phyloP scores from a whole-genome alignment of 2,888 invertebrate species.

The Drosophila monieri region DNA sequence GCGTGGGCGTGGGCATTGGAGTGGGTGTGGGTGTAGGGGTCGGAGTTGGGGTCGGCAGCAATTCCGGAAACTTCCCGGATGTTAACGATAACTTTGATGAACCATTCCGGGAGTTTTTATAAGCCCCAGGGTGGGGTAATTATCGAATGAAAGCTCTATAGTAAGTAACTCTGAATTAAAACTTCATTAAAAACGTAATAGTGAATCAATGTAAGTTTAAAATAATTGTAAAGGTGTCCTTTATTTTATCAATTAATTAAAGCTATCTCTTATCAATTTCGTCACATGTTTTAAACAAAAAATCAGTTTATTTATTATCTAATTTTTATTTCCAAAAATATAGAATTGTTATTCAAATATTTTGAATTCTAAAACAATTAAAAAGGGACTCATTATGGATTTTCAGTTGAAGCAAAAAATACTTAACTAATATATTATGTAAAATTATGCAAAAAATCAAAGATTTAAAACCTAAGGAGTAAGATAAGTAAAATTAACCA shows the following conservation, averaged over 20 bases:
- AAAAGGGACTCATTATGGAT: neutral
- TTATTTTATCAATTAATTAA: no score
- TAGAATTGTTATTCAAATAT: no score
- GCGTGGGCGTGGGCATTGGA: conserved; percentile 47
- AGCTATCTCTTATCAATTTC: no score
- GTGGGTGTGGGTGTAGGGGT: conserved; percentile 32
- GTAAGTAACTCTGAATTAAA: neutral
- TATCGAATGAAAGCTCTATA: neutral
- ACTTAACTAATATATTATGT: neutral
- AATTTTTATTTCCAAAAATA: neutral
- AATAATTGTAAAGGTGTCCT: neutral
- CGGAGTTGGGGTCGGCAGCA: conserved; percentile 24
- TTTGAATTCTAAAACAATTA: no score
- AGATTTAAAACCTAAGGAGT: neutral
- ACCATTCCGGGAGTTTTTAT: conserved; percentile 83
- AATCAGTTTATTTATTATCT: neutral
- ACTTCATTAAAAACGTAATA: neutral
- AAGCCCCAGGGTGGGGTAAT: conserved; percentile 46
- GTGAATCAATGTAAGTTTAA: neutral
- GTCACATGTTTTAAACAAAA: neutral
- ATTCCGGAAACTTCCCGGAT: conserved; percentile 65
- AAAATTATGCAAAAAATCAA: neutral
- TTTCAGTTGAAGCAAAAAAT: neutral
- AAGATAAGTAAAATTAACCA: neutral
- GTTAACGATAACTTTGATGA: conserved; percentile 82